These are phyloP conservation scores for Emydocephalus ijimae DNA, from an alignment of 2,113 vertebrate species.

Conservation along the genomic window DNA sequence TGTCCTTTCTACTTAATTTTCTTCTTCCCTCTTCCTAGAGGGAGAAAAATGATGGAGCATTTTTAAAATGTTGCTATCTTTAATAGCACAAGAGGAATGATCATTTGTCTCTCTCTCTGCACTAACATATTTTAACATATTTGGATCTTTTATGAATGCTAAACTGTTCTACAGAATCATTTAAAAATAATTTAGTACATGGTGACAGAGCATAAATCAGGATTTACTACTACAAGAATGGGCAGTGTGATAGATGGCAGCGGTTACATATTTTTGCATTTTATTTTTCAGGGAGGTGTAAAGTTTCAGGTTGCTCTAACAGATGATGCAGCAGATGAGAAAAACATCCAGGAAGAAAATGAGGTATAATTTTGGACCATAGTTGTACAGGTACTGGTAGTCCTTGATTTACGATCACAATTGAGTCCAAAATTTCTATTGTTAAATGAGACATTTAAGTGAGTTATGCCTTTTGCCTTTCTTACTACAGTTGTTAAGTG, in stretches of 20 bases:
- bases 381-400: background rate
- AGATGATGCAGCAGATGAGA: constrained; percentile 52
- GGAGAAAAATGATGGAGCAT: background rate
- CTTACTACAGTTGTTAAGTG: background rate
- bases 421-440: background rate
- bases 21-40: background rate
- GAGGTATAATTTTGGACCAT: constrained; percentile 47
- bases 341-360: constrained; percentile 42
- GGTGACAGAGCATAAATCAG: too few relatives aligned
- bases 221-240: too few relatives aligned
- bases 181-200: too few relatives aligned
- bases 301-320: constrained; percentile 87
- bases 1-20: background rate
- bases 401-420: background rate
- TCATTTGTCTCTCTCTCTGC: background rate
- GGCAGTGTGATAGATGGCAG: too few relatives aligned
- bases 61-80: background rate
- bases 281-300: constrained; percentile 76
- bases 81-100: background rate
- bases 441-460: background rate
- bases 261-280: background rate
- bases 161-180: too few relatives aligned
- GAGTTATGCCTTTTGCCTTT: background rate
- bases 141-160: too few relatives aligned
- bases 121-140: background rate